Base-by-base conservation (phyloP, 2,888 invertebrate species). In the Amorpha juglandis region DNA sequence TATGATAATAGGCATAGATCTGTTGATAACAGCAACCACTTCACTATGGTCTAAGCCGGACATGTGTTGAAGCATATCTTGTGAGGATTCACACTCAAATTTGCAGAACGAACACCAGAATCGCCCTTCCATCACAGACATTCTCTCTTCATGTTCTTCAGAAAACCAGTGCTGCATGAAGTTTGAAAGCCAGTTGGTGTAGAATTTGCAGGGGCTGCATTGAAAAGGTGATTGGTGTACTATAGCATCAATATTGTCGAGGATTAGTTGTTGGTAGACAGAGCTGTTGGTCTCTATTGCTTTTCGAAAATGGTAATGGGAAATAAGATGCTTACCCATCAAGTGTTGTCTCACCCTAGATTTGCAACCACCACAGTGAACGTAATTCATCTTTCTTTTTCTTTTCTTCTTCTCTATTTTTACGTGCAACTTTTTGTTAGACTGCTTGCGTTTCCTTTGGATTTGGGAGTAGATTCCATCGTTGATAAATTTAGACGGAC, bases 321-420 rank as follows among this genome's bases (percentile, higher is more conserved):
- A 97, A 75, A 98, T 96, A 68, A 98, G 93, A 89, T 97, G 97
- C 81, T 97, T 97, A 50, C 97, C 97, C 91, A 97, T 95, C 71
- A 96, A 88, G 76, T 95, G 94, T 7, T 94, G 93, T 67, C 94
- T 94, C 52, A 97, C 96, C 70, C 95, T 94, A 42, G 96, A 95
- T 67, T 95, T 95, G 78, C 97, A 97, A 58, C 96, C 96, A 63
- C 95, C 94, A 81, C 97, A 97, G 73, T 94, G 94, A 0, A 95
- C 90, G 67, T 94, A 95, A 67, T 93, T 92, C 64, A 94, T 93
- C 63, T 94, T 94, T 11, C 96, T 91, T 50, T 92, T 94, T 50
- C 95, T 88, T 76, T 94, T 94, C 69, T 90, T 92, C 63, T 83
- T 83, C 35, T 78, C 78, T 67, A 82, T 72, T 78, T 89, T 83